phyloP scores from a whole-genome alignment of 2,113 vertebrate species.

The Erythrocercus mccallii region DNA sequence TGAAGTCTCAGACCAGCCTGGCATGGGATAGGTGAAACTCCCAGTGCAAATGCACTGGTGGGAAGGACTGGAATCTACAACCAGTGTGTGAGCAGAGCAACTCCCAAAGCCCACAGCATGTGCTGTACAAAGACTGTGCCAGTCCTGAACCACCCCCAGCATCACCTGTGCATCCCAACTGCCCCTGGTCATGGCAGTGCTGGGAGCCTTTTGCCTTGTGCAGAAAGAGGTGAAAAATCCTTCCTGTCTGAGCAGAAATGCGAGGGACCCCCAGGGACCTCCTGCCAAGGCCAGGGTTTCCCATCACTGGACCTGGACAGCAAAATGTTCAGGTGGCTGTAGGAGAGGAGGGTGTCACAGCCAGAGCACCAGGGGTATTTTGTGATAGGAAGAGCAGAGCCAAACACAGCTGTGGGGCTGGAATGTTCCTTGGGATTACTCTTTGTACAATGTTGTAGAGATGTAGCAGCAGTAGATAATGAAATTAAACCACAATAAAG shows the following conservation, averaged over 20 bases:
- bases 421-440: neutral
- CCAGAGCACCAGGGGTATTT: neutral
- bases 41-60: neutral
- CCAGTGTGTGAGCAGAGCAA: neutral
- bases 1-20: neutral
- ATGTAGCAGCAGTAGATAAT: neutral
- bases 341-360: rapidly evolving
- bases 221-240: neutral
- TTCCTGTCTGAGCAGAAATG: neutral
- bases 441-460: constrained; percentile 2
- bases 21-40: neutral
- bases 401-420: neutral
- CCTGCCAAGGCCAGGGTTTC: neutral
- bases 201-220: neutral
- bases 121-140: neutral
- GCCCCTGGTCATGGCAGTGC: neutral
- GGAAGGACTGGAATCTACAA: neutral
- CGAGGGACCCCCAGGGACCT: neutral
- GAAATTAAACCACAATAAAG: neutral
- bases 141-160: neutral
- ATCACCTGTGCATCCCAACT: neutral
- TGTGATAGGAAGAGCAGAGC: neutral
- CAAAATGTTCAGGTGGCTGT: neutral
- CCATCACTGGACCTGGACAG: neutral
- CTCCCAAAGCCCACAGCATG: neutral